Conservation (phyloP, 2,888 invertebrate species). For the Entomobrya multifasciata region DNA sequence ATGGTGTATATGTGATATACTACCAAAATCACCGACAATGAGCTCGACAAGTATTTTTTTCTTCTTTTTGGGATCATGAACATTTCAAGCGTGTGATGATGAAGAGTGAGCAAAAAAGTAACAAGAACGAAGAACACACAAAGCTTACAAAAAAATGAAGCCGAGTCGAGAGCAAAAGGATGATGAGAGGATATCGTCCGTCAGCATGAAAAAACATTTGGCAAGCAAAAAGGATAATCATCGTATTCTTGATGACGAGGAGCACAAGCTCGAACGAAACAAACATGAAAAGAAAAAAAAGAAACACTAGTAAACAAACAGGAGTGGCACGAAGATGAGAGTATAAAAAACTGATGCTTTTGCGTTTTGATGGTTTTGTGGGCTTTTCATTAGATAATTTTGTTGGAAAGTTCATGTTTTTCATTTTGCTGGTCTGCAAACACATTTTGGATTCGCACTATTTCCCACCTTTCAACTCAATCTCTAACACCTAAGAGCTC, state of each 20-base stretch:
- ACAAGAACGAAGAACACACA: too few relatives aligned
- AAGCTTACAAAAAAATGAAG: constrained; percentile 44
- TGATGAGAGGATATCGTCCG: constrained; percentile 70
- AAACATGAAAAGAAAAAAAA: constrained; percentile 31
- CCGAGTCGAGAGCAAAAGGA: too few relatives aligned
- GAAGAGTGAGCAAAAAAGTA: constrained; percentile 69
- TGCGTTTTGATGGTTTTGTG: constrained; percentile 72
- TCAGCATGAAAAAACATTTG: constrained; percentile 72
- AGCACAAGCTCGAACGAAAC: constrained; percentile 55
- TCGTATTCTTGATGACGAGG: constrained; percentile 22
- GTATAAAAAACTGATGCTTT: too few relatives aligned
- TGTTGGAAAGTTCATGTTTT: too few relatives aligned
- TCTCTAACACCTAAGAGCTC: constrained; percentile 71
- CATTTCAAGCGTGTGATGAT: constrained; percentile 74
- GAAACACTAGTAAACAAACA: constrained; percentile 46
- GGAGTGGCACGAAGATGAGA: too few relatives aligned
- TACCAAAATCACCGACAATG: constrained; percentile 72
- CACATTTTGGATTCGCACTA: constrained; percentile 77
- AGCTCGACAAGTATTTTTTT: constrained; percentile 69
- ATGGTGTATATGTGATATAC: constrained; percentile 66
- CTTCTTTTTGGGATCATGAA: constrained; percentile 52
- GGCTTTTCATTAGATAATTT: constrained; percentile 72
- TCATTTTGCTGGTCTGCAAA: constrained; percentile 43
- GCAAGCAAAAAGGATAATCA: constrained; percentile 55
- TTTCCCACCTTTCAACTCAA: constrained; percentile 79